phyloP scores from a whole-genome alignment of 2,888 invertebrate genomes.

The Brenthis daphne region DNA sequence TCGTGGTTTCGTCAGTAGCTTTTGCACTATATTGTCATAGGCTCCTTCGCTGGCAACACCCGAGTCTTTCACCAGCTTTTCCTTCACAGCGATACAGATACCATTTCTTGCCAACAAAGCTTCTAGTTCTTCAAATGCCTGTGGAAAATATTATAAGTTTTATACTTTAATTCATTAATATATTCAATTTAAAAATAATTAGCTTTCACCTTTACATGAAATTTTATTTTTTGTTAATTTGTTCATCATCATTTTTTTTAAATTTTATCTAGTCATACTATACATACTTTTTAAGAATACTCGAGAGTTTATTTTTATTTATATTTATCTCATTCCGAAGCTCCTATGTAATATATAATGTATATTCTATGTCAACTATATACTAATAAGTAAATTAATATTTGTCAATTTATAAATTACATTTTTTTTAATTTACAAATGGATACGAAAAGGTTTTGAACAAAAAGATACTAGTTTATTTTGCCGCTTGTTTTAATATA shows the following conservation, averaged over 20 bases:
- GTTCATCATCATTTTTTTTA: no score
- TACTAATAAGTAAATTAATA: background rate
- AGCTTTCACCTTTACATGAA: no score
- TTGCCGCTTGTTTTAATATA: conserved; percentile 3
- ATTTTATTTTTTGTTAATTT: background rate
- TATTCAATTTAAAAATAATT: background rate
- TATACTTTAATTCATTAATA: background rate
- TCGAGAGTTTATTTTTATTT: no score
- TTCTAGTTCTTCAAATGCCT: conserved; percentile 97
- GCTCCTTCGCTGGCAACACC: conserved; percentile 94
- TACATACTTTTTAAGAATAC: no score
- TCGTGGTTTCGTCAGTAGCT: conserved; percentile 91
- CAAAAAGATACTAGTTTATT: background rate
- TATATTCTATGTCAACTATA: no score
- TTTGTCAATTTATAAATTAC: no score
- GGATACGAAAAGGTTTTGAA: background rate
- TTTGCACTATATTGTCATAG: conserved; percentile 93
- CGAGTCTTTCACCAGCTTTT: conserved; percentile 96
- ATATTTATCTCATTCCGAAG: no score
- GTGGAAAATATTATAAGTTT: conserved; percentile 40
- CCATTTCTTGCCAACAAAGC: conserved; percentile 90
- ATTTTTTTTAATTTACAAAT: background rate
- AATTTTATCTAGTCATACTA: no score
- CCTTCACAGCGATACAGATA: conserved; percentile 97
- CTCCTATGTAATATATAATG: no score